A percentile compares a stretch with the other conserved stretches of the same genome.
These are phyloP conservation scores for Leptothorax acervorum DNA, from an alignment of 2,888 invertebrate genomes.

Conservation along the genomic window DNA sequence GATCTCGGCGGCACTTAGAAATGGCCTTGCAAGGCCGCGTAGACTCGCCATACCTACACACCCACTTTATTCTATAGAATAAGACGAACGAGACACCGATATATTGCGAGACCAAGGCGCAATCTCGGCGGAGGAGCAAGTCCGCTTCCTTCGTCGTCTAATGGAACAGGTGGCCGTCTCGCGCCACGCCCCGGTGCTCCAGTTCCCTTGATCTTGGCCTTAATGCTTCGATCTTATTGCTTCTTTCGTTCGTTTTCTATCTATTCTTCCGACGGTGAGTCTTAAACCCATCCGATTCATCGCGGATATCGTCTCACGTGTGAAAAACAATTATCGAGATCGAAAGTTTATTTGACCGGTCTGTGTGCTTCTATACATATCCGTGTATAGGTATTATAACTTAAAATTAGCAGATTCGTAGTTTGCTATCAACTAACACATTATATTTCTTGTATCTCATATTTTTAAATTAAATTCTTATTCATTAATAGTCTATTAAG, in stretches of 20 bases:
- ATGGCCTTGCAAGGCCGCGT: conserved; percentile 77
- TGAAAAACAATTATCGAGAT: conserved; percentile 10
- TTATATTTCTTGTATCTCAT: not conserved
- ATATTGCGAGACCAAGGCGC: conserved; percentile 54
- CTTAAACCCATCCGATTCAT: not conserved
- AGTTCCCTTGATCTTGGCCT: conserved; percentile 70
- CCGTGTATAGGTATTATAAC: not conserved
- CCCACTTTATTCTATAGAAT: conserved; percentile 67
- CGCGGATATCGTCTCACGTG: not conserved
- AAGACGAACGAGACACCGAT: conserved; percentile 59
- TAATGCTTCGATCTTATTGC: conserved; percentile 44
- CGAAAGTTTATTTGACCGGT: not conserved
- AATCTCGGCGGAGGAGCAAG: conserved; percentile 56
- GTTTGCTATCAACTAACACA: not conserved
- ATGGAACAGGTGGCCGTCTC: conserved; percentile 53
- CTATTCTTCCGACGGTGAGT: conserved; percentile 7
- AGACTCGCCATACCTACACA: conserved; percentile 62
- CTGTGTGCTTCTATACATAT: not conserved
- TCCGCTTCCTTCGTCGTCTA: conserved; percentile 56
- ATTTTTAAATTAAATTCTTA: not conserved
- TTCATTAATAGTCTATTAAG: not conserved
- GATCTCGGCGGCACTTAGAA: conserved; percentile 60
- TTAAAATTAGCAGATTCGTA: not conserved
- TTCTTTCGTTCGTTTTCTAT: conserved; percentile 21
- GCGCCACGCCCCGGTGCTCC: conserved; percentile 74